Evolutionary conservation across 1,140 invertebrate genomes (phyloP), one percentile per base, ranked within the genome.

Genomic region (Metopolophium dirhodum): DNA sequence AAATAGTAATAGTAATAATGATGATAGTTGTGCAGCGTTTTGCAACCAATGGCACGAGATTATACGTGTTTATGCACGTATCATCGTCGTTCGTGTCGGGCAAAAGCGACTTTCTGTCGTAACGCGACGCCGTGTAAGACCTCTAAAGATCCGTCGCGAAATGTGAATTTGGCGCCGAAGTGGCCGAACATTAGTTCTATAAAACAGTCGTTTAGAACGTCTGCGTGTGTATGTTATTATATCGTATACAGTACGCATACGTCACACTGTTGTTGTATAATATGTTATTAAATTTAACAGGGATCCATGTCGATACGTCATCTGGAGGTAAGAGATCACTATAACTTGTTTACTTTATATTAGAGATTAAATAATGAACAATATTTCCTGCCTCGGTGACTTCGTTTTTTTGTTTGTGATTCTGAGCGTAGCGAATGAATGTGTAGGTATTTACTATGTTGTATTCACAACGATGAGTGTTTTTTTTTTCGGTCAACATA

Each of bases 131-230:
- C 8, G 9, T 30, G 30, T n/a, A 68, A n/a, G n/a, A 77, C 61
- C 61, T 77, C n/a, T 77, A 11, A 77, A 77, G n/a, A 77, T 77
- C 61, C 61, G 14, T n/a, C n/a, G 61, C 0, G 14, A 77, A 77
- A 77, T n/a, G 61, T n/a, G 61, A 77, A 77, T 77, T 77, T 77
- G 61, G 61, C 61, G 61, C 61, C 61, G 14, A 77, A 77, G 61
- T 30, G 30, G 61, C 61, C 61, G 14, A 77, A 77, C 30, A n/a
- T 30, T 77, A 77, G 14, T 77, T 77, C 30, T n/a, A 18, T 14
- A 11, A 77, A 77, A 77, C 61, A 0, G 61, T 77, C 30, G 61
- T 77, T 77, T n/a, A 77, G 18, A 35, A n/a, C n/a, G n/a, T 68
- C 30, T 7, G 14, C 3, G 14, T 18, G 14, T 18, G 6, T 20